Evolutionary conservation across 1,140 invertebrate genomes (phyloP), one percentile per base, ranked within the genome.

Genomic region (Halyomorpha halys): DNA sequence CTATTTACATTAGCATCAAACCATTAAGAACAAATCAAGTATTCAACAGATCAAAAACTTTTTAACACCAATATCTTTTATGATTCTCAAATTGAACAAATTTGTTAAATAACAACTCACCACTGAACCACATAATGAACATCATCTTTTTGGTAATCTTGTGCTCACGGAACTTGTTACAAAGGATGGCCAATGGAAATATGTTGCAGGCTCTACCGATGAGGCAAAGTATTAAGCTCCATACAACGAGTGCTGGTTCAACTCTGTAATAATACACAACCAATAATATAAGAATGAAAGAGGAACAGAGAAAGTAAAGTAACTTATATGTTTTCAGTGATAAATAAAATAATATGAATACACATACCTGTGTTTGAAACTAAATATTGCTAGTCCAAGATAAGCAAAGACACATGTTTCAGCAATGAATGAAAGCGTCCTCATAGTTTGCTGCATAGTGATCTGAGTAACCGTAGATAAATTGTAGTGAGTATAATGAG

Each of bases 351-450:
- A 72, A 76, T 83, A 49, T 85, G 78, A 13, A 59, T 13, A 60
- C 1, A n/a, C 16, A 45, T 45, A 44, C 39, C 39, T 18, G 70
- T 90, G 91, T 70, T 87, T 86, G 74, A 98, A 98, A 73, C 94
- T 98, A 75, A 99, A 99, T 67, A 99, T 86, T 13, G 96, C 96
- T 69, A 99, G 75, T 47, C 97, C 97, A 51, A 99, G 80, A 74
- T 99, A 99, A n/a, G 95, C 96, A 83, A 99, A 99, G 0, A 98
- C 96, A 77, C 93, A 97, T 2, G 96, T 98, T 80, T 99, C 95
- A 70, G 94, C 94, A 70, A 98, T 95, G 73, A 99, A 98, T 8
- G 97, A 90, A 25, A 99, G 77, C 0, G 96, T 98, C 73, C 97
- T 82, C 83, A 99, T 95, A 1, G 95, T 98, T 76, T 98, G 95